Evolutionary conservation across 2,797 vertebrate species (phyloP).

Genomic region (Phoxinus dragarum): DNA sequence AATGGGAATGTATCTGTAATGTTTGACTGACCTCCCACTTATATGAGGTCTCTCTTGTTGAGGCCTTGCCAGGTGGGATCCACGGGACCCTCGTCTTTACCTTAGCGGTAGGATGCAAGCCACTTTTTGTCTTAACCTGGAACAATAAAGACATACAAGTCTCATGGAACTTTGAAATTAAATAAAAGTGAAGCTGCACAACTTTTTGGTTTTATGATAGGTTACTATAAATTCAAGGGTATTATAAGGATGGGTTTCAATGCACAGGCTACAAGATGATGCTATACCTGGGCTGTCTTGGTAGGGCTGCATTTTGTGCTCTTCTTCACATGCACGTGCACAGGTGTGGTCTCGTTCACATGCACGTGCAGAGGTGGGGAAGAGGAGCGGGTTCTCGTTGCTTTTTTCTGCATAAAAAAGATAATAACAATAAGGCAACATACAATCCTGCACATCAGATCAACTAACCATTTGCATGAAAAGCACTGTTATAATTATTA

Average conservation of each 20-base stretch:
- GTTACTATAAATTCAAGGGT: not conserved
- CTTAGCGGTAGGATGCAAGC: slow-evolving; percentile 75
- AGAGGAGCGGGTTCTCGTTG: slow-evolving; percentile 83
- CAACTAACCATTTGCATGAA: not conserved
- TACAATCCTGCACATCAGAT: not conserved
- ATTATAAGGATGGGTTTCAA: not conserved
- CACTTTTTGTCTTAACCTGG: slow-evolving; percentile 64
- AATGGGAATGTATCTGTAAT: not conserved
- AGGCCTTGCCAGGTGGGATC: slow-evolving; percentile 88
- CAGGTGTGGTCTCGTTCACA: slow-evolving; percentile 86
- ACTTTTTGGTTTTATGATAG: not conserved
- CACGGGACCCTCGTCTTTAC: slow-evolving; percentile 87
- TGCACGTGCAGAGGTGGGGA: slow-evolving; percentile 93
- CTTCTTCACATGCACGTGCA: slow-evolving; percentile 93
- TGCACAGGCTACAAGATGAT: not conserved
- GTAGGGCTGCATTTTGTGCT: slow-evolving; percentile 78
- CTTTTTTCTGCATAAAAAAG: slow-evolving; percentile 76
- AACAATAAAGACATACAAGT: slow-evolving; percentile 1
- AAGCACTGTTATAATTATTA: not conserved
- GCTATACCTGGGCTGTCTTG: slow-evolving; percentile 81
- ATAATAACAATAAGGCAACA: not conserved
- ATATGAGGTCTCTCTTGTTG: slow-evolving; percentile 75
- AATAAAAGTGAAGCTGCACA: not conserved
- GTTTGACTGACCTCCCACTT: slow-evolving; percentile 87
- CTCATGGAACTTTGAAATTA: not conserved